These are phyloP conservation scores for Leptoteleia sp. DNA, from an alignment of 1,140 invertebrate genomes.

Conservation along the genomic window DNA sequence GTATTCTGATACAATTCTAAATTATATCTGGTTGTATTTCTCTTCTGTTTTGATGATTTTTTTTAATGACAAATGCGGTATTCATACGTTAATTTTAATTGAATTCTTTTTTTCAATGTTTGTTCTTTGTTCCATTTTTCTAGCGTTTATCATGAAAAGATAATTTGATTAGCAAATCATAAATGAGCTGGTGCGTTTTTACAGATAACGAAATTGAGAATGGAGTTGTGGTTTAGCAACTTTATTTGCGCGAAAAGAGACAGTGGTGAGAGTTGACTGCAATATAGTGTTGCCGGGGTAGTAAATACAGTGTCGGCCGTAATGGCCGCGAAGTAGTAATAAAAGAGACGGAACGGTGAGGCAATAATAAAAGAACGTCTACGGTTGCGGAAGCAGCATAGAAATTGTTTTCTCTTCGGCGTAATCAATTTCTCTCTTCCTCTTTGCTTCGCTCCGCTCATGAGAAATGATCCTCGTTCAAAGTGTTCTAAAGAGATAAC, in stretches of 20 bases:
- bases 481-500: constrained; percentile 6
- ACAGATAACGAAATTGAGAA: not conserved
- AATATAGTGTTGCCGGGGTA: constrained; percentile 18
- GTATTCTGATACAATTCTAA: no score
- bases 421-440: constrained; percentile 69
- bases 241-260: constrained; percentile 10
- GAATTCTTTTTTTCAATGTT: no score
- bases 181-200: no score
- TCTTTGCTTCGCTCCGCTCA: constrained; percentile 28
- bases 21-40: no score
- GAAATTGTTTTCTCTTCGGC: constrained; percentile 67
- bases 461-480: constrained; percentile 49
- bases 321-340: constrained; percentile 41
- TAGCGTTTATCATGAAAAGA: no score
- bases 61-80: no score
- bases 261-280: constrained; percentile 27
- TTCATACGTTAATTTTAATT: no score
- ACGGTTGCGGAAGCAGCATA: constrained; percentile 63
- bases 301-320: constrained; percentile 33
- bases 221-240: constrained; percentile 4
- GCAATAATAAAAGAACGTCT: constrained; percentile 58
- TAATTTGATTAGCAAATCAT: no score
- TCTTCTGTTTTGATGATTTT: no score
- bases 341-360: constrained; percentile 48
- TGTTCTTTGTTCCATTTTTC: no score